Conservation (phyloP, 2,113 vertebrate genomes). For the Oryzias celebensis region DNA sequence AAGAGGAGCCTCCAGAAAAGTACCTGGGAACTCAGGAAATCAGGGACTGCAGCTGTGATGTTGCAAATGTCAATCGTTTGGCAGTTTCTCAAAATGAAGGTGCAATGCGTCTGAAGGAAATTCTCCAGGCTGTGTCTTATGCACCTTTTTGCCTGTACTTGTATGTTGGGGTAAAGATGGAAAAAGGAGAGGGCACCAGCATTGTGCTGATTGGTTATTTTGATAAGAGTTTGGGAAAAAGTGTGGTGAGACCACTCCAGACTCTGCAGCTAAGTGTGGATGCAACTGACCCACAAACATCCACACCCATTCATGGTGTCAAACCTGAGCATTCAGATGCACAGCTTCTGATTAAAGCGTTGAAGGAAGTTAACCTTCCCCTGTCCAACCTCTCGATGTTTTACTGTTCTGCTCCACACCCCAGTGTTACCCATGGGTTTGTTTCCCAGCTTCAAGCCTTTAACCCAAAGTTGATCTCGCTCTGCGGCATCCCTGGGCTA, state of each 20-base stretch:
- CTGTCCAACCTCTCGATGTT: slow-evolving; percentile 57
- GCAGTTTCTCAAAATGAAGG: not conserved
- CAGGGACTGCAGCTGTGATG: not conserved
- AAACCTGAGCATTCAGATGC: not conserved
- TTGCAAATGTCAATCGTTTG: slow-evolving; percentile 40
- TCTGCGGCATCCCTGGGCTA: slow-evolving; percentile 59
- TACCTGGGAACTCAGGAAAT: too few species aligned
- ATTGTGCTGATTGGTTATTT: slow-evolving; percentile 68
- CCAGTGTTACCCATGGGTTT: not conserved
- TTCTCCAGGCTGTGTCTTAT: slow-evolving; percentile 22
- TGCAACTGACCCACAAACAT: not conserved
- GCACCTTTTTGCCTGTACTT: slow-evolving; percentile 71
- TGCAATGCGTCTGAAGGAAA: slow-evolving; percentile 12
- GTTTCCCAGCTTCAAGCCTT: slow-evolving; percentile 31
- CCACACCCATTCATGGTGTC: not conserved
- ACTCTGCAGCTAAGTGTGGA: slow-evolving; percentile 39
- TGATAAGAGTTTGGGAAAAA: slow-evolving; percentile 34
- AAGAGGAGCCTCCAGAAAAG: too few species aligned
- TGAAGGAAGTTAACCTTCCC: slow-evolving; percentile 39
- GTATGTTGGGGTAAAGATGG: slow-evolving; percentile 53
- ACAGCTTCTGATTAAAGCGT: slow-evolving; percentile 18
- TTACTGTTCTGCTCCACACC: slow-evolving; percentile 52
- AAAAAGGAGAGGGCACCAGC: slow-evolving; percentile 7
- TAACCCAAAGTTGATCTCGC: slow-evolving; percentile 48
- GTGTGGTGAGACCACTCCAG: slow-evolving; percentile 54